Percentiles rank a stretch among this genome's conserved stretches.
Conservation (phyloP, 2,797 vertebrate genomes). For the Arnoldichthys spilopterus region DNA sequence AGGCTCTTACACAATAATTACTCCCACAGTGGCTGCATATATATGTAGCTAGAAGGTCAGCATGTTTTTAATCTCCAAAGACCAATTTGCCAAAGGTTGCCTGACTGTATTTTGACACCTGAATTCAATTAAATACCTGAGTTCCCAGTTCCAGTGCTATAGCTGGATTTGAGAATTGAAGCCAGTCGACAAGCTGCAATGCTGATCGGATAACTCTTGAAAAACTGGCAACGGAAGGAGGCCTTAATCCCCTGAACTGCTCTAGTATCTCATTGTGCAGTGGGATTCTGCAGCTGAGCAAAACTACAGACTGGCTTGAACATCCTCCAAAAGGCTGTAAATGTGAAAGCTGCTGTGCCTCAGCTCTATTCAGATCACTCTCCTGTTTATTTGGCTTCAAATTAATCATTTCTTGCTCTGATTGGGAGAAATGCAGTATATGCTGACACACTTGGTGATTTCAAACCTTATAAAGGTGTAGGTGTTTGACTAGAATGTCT, state of each 20-base stretch:
- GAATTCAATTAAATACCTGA: slow-evolving; percentile 14
- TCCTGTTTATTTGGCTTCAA: not conserved
- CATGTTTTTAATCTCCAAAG: not conserved
- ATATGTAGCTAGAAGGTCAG: not conserved
- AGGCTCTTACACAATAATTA: slow-evolving; percentile 1
- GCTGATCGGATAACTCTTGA: not conserved
- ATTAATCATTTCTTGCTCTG: not conserved
- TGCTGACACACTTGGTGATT: not conserved
- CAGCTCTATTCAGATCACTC: not conserved
- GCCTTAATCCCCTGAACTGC: not conserved
- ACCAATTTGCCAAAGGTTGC: slow-evolving; percentile 5
- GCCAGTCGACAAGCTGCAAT: not conserved
- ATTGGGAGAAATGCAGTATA: not conserved
- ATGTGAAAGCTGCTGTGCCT: not conserved
- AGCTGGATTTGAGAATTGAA: slow-evolving; percentile 3
- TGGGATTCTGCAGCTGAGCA: not conserved
- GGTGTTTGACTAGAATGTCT: not conserved
- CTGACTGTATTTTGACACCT: slow-evolving; percentile 2
- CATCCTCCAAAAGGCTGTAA: slow-evolving; percentile 1
- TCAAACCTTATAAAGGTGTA: not conserved
- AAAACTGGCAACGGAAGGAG: not conserved
- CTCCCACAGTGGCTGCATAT: slow-evolving; percentile 7
- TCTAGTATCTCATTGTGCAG: slow-evolving; percentile 1
- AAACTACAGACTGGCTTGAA: slow-evolving; percentile 16
- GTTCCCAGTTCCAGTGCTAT: not conserved